Conservation (phyloP, 2,888 invertebrate genomes). For the Drosophila vallismaia region DNA sequence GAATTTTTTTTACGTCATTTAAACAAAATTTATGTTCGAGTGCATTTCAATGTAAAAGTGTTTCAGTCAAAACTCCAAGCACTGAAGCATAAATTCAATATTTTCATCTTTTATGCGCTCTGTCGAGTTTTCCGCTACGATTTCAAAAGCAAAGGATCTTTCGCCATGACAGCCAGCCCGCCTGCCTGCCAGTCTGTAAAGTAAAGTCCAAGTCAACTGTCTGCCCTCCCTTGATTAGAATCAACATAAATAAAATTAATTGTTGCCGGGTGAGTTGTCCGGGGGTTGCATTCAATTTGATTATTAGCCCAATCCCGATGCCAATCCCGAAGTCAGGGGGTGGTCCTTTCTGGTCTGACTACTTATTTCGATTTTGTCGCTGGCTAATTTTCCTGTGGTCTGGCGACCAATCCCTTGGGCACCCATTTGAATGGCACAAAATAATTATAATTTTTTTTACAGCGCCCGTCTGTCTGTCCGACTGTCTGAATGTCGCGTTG, state of each 20-base stretch:
- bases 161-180: slow-evolving; percentile 51
- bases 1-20: neutral
- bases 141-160: slow-evolving; percentile 30
- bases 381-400: slow-evolving; percentile 51
- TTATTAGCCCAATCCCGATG: slow-evolving; percentile 61
- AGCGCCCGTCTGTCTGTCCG: slow-evolving; percentile 35
- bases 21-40: neutral
- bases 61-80: slow-evolving; percentile 39
- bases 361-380: slow-evolving; percentile 46
- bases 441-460: slow-evolving; percentile 79
- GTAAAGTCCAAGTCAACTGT: slow-evolving; percentile 22
- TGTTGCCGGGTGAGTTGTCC: slow-evolving; percentile 66
- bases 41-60: slow-evolving; percentile 1
- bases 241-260: slow-evolving; percentile 80
- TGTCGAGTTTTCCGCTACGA: slow-evolving; percentile 19
- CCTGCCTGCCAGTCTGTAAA: neutral
- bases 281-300: slow-evolving; percentile 78
- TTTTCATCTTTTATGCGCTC: slow-evolving; percentile 49
- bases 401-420: slow-evolving; percentile 33
- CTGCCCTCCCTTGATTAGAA: slow-evolving; percentile 69
- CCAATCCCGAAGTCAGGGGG: slow-evolving; percentile 53
- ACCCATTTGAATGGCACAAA: slow-evolving; percentile 44
- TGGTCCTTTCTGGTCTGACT: slow-evolving; percentile 10
- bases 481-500: slow-evolving; percentile 15
- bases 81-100: slow-evolving; percentile 68